These are phyloP conservation scores for Lithobates sylvaticus DNA, from an alignment of 2,797 vertebrate species.

Conservation along the genomic window DNA sequence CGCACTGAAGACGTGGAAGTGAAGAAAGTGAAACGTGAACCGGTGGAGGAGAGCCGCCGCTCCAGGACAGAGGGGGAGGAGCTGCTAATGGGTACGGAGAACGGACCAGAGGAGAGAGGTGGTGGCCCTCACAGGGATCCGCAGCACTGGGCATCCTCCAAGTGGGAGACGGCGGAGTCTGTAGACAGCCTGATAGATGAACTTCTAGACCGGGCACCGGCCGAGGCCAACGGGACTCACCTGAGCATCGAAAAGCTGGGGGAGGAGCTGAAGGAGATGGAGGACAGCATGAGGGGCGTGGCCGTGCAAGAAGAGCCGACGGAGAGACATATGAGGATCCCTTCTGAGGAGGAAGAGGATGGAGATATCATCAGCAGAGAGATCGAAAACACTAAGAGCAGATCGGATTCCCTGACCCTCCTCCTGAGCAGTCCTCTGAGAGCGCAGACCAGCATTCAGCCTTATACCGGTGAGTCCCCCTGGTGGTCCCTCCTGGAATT, in stretches of 20 bases:
- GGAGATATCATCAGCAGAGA: slow-evolving; percentile 51
- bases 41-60: slow-evolving; percentile 67
- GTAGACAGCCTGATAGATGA: slow-evolving; percentile 85
- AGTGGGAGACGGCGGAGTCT: slow-evolving; percentile 71
- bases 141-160: slow-evolving; percentile 37
- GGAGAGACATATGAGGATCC: slow-evolving; percentile 69
- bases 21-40: slow-evolving; percentile 89
- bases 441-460: slow-evolving; percentile 82
- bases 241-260: slow-evolving; percentile 89
- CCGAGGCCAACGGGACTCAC: slow-evolving; percentile 77
- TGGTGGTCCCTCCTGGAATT: too few relatives aligned
- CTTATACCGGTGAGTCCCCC: slow-evolving; percentile 86
- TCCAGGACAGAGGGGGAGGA: slow-evolving; percentile 2
- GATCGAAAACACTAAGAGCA: neutral
- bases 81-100: slow-evolving; percentile 50
- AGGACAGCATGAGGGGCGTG: slow-evolving; percentile 73
- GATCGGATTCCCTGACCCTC: slow-evolving; percentile 66
- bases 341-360: slow-evolving; percentile 79
- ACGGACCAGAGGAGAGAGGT: neutral
- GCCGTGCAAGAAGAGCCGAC: slow-evolving; percentile 77
- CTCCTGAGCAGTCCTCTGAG: slow-evolving; percentile 82
- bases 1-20: slow-evolving; percentile 76
- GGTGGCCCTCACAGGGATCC: neutral
- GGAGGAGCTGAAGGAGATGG: slow-evolving; percentile 87
- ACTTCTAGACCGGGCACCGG: slow-evolving; percentile 78